A percentile compares a stretch with the other conserved stretches of the same genome.
Evolutionary conservation across 2,888 invertebrate species (phyloP).

Genomic region (Hybos culiciformis): DNA sequence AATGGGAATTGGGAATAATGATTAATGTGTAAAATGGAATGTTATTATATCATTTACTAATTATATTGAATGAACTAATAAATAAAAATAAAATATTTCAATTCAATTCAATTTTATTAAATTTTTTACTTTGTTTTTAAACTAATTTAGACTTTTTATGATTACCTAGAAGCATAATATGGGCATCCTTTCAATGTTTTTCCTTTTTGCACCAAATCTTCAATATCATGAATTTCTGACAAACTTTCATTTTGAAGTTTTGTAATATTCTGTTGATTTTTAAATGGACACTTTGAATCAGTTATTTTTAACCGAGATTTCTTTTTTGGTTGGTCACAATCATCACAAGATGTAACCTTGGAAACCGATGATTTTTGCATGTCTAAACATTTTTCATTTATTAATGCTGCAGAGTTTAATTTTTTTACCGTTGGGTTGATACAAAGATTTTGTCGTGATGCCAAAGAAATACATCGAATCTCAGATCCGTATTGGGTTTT

Average conservation of each 20-base stretch:
- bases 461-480: conserved; percentile 65
- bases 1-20: too few species aligned
- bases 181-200: conserved; percentile 70
- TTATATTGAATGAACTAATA: too few species aligned
- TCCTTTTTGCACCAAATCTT: conserved; percentile 62
- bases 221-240: conserved; percentile 69
- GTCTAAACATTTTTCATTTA: conserved; percentile 84
- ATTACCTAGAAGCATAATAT: conserved; percentile 73
- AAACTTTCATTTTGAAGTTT: conserved; percentile 50
- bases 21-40: too few species aligned
- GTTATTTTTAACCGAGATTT: conserved; percentile 42
- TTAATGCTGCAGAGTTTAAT: conserved; percentile 59
- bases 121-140: too few species aligned
- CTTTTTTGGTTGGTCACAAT: conserved; percentile 47
- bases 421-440: conserved; percentile 67
- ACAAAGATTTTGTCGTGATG: conserved; percentile 86
- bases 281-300: conserved; percentile 55
- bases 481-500: conserved; percentile 60
- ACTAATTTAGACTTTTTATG: too few species aligned
- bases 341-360: conserved; percentile 35
- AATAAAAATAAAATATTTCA: too few species aligned
- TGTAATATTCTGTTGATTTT: conserved; percentile 46
- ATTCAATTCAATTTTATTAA: too few species aligned
- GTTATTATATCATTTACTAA: too few species aligned
- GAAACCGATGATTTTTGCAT: conserved; percentile 49